Conservation (phyloP, 2,797 vertebrate species). For the Gymnocypris eckloni region DNA sequence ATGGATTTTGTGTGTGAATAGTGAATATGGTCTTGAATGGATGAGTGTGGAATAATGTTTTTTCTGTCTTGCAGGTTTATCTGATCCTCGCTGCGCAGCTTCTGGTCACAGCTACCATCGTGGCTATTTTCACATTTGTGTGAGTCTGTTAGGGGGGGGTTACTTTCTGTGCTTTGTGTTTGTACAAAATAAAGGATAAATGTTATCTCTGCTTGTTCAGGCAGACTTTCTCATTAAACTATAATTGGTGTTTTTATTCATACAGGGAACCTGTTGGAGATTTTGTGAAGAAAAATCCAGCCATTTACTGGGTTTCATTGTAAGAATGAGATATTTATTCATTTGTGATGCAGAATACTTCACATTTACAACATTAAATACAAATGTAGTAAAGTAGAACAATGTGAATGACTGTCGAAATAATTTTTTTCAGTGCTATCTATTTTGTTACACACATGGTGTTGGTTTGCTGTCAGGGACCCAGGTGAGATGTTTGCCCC, state of each 20-base stretch:
- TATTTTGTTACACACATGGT: conserved; percentile 88
- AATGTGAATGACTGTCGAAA: not conserved
- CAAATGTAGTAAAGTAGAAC: not conserved
- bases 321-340: conserved; percentile 72
- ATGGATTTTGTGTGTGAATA: not conserved
- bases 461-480: conserved; percentile 90
- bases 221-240: not conserved
- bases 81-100: conserved; percentile 90
- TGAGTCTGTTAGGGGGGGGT: conserved; percentile 73
- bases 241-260: conserved; percentile 28
- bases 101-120: conserved; percentile 85
- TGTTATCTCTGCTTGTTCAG: not conserved
- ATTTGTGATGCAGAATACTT: not conserved
- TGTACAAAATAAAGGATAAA: conserved; percentile 21
- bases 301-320: conserved; percentile 90
- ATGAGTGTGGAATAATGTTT: not conserved
- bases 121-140: conserved; percentile 92
- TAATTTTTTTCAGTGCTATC: conserved; percentile 47
- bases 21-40: not conserved
- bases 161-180: conserved; percentile 1
- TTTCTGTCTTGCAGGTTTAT: conserved; percentile 83
- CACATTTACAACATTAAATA: not conserved
- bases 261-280: conserved; percentile 75
- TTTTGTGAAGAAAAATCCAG: conserved; percentile 78
- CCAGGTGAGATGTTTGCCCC: conserved; percentile 81